Conservation (phyloP, 35 echinoderm and acorn worm genomes). For the Ophiothrix spiculata region DNA sequence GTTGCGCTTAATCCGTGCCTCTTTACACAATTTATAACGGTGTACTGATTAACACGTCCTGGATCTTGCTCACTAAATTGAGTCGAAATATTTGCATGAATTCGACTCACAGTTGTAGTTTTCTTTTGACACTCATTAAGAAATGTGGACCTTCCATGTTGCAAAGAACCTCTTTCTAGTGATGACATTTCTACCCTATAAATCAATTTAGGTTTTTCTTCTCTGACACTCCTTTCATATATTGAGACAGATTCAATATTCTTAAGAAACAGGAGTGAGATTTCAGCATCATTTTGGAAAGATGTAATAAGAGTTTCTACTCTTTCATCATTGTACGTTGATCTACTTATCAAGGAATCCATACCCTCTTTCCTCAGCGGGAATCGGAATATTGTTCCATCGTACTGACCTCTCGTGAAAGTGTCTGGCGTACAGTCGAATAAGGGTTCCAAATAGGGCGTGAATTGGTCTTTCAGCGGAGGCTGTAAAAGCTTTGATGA, state of each 20-base stretch:
- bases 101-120: too few species aligned
- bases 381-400: constrained; percentile 29
- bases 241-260: not conserved
- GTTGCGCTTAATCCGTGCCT: not conserved
- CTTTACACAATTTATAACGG: not conserved
- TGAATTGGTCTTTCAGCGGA: not conserved
- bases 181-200: not conserved
- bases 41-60: not conserved
- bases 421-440: not conserved
- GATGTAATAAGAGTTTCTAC: not conserved
- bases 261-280: constrained; percentile 22
- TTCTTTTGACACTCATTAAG: too few species aligned
- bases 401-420: constrained; percentile 7
- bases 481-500: not conserved
- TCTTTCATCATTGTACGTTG: constrained; percentile 24
- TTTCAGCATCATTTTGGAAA: constrained; percentile 8
- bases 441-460: not conserved
- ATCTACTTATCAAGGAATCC: not conserved
- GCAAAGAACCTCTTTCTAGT: constrained; percentile 18
- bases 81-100: too few species aligned
- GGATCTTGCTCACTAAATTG: too few species aligned
- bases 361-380: constrained; percentile 13
- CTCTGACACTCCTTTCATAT: not conserved
- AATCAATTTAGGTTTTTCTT: not conserved
- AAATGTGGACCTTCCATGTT: too few species aligned